phyloP scores from a whole-genome alignment of 2,797 vertebrate genomes.

The Anas bahamensis region DNA sequence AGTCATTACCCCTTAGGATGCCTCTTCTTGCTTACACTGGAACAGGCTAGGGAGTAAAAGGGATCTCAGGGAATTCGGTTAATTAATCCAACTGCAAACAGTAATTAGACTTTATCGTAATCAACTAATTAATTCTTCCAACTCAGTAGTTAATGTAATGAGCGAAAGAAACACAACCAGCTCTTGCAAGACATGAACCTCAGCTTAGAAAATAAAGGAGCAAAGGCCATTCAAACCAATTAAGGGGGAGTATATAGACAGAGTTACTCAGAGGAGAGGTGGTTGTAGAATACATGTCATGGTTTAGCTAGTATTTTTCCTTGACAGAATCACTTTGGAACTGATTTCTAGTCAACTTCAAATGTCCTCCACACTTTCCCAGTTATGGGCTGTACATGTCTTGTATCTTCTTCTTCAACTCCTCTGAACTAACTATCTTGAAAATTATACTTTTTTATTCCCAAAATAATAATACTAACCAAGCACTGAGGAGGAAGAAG shows the following conservation, averaged over 20 bases:
- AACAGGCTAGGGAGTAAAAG: constrained; percentile 25
- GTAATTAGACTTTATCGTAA: constrained; percentile 66
- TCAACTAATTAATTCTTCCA: constrained; percentile 72
- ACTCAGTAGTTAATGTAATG: constrained; percentile 56
- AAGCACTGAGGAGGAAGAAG: background rate
- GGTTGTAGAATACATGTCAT: background rate
- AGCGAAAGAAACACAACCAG: constrained; percentile 30
- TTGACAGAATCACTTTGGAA: background rate
- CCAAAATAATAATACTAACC: background rate
- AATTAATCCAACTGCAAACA: constrained; percentile 70
- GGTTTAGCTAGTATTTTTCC: background rate
- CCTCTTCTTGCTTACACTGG: constrained; percentile 34
- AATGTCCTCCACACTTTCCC: background rate
- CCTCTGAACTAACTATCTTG: background rate
- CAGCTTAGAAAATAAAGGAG: constrained; percentile 16
- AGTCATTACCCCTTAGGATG: constrained; percentile 51
- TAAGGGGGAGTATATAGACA: background rate
- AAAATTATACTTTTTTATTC: background rate
- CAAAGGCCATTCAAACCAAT: constrained; percentile 48
- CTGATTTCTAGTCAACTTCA: background rate
- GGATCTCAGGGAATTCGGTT: constrained; percentile 38
- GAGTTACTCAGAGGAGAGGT: background rate
- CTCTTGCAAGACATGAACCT: constrained; percentile 16
- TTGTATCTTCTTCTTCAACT: background rate
- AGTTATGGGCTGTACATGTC: background rate